phyloP scores from a whole-genome alignment of 2,113 vertebrate species.

The Dipodomys merriami region DNA sequence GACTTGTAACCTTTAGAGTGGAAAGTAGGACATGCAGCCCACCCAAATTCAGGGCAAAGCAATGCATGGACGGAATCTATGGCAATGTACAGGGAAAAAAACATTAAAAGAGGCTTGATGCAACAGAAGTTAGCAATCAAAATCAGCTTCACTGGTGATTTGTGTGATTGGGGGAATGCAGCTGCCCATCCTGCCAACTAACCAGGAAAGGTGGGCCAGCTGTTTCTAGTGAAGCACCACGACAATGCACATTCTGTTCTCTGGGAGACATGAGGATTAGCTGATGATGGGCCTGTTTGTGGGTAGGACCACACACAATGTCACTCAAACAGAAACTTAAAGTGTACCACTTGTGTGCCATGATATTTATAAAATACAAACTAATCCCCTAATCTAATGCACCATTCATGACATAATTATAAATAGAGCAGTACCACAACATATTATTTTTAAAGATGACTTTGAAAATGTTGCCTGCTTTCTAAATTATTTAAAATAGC shows the following conservation, averaged over 20 bases:
- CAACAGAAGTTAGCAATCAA: constrained; percentile 50
- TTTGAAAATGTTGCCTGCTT: constrained; percentile 22
- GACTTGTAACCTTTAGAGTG: neutral
- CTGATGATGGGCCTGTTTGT: neutral
- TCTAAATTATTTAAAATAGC: constrained; percentile 28
- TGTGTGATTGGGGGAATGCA: constrained; percentile 50
- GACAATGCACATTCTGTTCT: constrained; percentile 64
- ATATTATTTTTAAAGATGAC: constrained; percentile 43
- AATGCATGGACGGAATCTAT: neutral
- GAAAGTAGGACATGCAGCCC: neutral
- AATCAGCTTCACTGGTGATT: constrained; percentile 60
- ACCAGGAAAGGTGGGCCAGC: constrained; percentile 53
- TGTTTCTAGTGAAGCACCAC: constrained; percentile 43
- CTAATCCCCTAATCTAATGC: constrained; percentile 31
- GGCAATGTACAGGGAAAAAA: neutral
- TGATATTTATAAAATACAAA: constrained; percentile 51
- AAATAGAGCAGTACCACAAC: neutral
- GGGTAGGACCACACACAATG: constrained; percentile 73
- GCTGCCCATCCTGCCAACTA: constrained; percentile 46
- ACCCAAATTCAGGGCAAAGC: neutral
- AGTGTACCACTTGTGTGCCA: constrained; percentile 8
- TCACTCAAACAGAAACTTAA: constrained; percentile 42
- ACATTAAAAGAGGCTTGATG: neutral
- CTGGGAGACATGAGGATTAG: constrained; percentile 56
- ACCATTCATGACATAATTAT: constrained; percentile 34